Conservation (phyloP, 2,797 vertebrate genomes). For the Artibeus lituratus region DNA sequence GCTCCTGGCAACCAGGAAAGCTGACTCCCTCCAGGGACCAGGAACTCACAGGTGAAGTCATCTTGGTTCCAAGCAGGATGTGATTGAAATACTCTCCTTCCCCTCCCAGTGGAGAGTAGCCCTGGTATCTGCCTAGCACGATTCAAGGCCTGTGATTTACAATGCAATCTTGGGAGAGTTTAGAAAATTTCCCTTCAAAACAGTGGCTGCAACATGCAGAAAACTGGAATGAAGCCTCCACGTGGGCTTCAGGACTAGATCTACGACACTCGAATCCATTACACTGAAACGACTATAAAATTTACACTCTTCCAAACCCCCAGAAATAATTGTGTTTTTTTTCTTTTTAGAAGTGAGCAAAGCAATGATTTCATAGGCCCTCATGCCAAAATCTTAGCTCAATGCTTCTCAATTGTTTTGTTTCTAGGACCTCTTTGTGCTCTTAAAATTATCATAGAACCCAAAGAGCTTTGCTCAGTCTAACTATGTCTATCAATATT, state of each 20-base stretch:
- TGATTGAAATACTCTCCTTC: background rate
- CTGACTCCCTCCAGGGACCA: background rate
- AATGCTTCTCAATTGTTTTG: conserved; percentile 38
- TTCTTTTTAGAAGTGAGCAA: conserved; percentile 56
- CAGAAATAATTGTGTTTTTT: conserved; percentile 27
- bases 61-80: background rate
- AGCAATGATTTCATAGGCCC: conserved; percentile 57
- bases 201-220: background rate
- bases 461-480: background rate
- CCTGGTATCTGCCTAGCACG: background rate
- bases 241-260: background rate
- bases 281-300: conserved; percentile 55
- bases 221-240: background rate
- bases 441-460: background rate
- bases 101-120: background rate
- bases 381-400: conserved; percentile 59
- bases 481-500: background rate
- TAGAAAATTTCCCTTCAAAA: conserved; percentile 18
- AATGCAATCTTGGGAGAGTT: background rate
- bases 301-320: conserved; percentile 39
- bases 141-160: background rate
- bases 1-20: background rate
- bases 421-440: background rate
- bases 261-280: background rate
- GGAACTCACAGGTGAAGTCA: background rate